Evolutionary conservation across 2,113 vertebrate species (phyloP), one percentile per base, ranked within the genome.

Genomic region (Microcebus lehilahytsara): DNA sequence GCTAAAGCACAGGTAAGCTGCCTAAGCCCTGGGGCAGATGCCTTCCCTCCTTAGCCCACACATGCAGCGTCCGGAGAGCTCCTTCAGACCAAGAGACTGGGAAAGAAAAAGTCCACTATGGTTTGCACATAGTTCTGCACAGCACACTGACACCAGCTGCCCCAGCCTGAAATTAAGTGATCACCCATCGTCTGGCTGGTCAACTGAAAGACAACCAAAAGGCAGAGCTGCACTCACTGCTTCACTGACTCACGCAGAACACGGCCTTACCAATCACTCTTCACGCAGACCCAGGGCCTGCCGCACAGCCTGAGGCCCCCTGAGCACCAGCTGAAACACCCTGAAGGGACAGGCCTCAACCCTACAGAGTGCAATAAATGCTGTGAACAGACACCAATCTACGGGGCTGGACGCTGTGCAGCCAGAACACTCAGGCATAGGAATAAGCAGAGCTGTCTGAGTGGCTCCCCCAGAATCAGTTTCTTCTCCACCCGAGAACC

Each of bases 311-410:
- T 20, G 42, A 27, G 13, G 10, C 23, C 49, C 67, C 6, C 40
- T 8, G 37, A 71, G 56, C 49, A n/a, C 19, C 19, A 19, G 25
- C 49, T 67, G 56, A 60, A 87, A 32, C 23, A 9, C 23, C 66
- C 64, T 16, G 8, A 12, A 60, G 16, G 27, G 51, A 30, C 5
- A 17, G 37, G 25, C 51, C 62, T 85, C 23, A 23, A 42, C 46
- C 23, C n/a, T 30, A 20, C 0, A n/a, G 30, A 27, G 30, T 3
- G 5, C n/a, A 42, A 14, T 3, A 16, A 6, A 16, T n/a, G 9
- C 58, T 9, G 22, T 14, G 17, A 40, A 20, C 17, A 77, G 19
- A 32, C 14, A 9, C 34, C 42, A n/a, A 3, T 10, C 46, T 58
- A n/a, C 10, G 20, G 34, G 1, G 32, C 8, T 46, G 42, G 46